Evolutionary conservation across 2,113 vertebrate genomes (phyloP), one percentile per base, ranked within the genome.

Genomic region (Gobius niger): DNA sequence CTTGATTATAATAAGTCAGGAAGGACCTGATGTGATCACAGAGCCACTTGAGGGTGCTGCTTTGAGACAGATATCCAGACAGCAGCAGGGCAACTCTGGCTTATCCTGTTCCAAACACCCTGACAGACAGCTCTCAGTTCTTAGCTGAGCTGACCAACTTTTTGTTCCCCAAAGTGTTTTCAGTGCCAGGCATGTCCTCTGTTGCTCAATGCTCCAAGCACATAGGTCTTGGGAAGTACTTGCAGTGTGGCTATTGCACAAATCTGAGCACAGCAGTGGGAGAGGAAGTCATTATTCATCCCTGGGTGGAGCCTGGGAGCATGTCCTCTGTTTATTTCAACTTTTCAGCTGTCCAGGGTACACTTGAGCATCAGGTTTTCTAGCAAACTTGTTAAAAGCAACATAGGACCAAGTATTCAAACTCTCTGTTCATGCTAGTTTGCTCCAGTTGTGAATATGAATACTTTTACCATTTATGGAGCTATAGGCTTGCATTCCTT

Each of bases 211-310:
- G 41, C 65, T 78, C 51, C 15, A n/a, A 74, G 70, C 44, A 65
- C 15, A 46, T 11, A 77, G 16, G 41, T 60, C 71, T 67, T 53
- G 69, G 69, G 54, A 67, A 72, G 72, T 34, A 57, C 34, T 34
- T 67, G 19, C 67, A 64, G n/a, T 72, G 53, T 2, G 12, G 44
- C 68, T 73, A 51, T 80, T 82, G 65, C 61, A 66, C 63, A 83
- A 83, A 65, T 53, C 53, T 80, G 46, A 63, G n/a, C 70, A 75
- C 67, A 80, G 67, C 60, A 46, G 65, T 47, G 15, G 79, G 67
- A 44, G 67, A 83, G 85, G 88, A 91, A 90, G 73, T 75, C 44
- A 70, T 88, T 66, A 76, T 75, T 85, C 63, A 79, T 77, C 65
- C 24, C 49, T 72, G 85, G 84, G 83, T 84, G 74, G 73, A 74